Base-by-base conservation (phyloP, 1,140 invertebrate genomes). In the Drosophila sucinea region DNA sequence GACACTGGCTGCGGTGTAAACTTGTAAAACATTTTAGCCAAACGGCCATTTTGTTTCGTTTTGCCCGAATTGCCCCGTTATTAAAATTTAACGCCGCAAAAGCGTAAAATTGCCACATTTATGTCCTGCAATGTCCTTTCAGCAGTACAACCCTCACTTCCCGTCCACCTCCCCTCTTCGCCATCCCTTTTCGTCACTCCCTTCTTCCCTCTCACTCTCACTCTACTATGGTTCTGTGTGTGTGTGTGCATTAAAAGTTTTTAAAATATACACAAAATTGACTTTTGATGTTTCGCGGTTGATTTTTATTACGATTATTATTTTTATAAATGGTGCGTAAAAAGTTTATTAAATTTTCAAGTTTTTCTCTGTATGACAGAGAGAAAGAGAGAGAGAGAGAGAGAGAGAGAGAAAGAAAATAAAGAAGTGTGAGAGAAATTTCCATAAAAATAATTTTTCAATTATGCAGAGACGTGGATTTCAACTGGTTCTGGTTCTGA, bases 291-390 rank as follows among this genome's bases (percentile, higher is more conserved):
- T 87, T 86, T 83, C 70, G 83, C 79, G 83, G 83, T 86, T 86
- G 82, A 79, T 87, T 86, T 87, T 82, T 55, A 32, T 64, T 64
- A 33, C 33, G 51, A 33, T 55, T 65, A 47, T 54, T 54, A 54
- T 64, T 65, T 55, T 41, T 64, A 56, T 70, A 77, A 86, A 86
- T 87, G 83, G 76, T 77, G 79, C 83, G 83, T 86, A 87, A 86
- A 86, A 86, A 86, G 83, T 86, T 86, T 87, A 86, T 86, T 87
- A 86, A 86, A 86, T 86, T 87, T 86, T 63, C 73, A 82, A 86
- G 79, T 76, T 79, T 70, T 60, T 64, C 38, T 35, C 47, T 55
- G 5, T 25, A 25, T 40, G 23, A 51, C 41, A 47, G 6, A 23
- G 44, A 23, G 6, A 25, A 17, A 47, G 17, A 4, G 40, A 41